Evolutionary conservation across 2,888 invertebrate species (phyloP).

Genomic region (Hyles lineata): DNA sequence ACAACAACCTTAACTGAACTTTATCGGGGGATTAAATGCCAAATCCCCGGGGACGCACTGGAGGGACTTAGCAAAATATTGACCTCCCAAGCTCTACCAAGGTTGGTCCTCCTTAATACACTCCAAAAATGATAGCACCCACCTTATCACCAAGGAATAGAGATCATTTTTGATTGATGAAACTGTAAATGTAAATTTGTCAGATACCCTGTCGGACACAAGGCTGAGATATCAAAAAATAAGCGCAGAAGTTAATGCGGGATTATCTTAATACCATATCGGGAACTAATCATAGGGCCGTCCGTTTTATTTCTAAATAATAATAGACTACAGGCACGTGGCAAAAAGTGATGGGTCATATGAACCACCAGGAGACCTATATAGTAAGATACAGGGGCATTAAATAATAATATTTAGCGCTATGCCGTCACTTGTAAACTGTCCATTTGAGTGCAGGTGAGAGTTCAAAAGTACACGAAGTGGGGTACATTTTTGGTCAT

Average conservation of each 20-base stretch:
- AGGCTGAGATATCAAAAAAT: constrained; percentile 29
- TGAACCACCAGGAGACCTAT: too few species aligned
- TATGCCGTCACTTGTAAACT: too few species aligned
- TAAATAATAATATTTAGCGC: too few species aligned
- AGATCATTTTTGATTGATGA: constrained; percentile 15
- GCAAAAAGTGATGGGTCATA: too few species aligned
- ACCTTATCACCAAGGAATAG: constrained; percentile 10
- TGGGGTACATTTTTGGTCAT: too few species aligned
- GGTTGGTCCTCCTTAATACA: constrained; percentile 5
- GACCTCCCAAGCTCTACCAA: constrained; percentile 33
- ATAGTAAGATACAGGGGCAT: too few species aligned
- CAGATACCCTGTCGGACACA: constrained; percentile 22
- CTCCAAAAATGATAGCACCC: not conserved
- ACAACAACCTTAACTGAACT: constrained; percentile 36
- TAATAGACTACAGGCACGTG: too few species aligned
- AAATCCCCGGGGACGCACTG: constrained; percentile 42
- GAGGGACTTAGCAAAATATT: constrained; percentile 41
- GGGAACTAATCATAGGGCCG: constrained; percentile 15
- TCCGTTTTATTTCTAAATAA: constrained; percentile 4
- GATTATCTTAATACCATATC: constrained; percentile 23
- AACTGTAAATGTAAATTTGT: not conserved
- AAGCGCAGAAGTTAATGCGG: constrained; percentile 30
- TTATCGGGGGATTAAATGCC: constrained; percentile 46
- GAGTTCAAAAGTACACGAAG: too few species aligned
- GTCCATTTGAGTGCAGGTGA: too few species aligned